A percentile compares a stretch with the other conserved stretches of the same genome.
Evolutionary conservation across 2,888 invertebrate genomes (phyloP).

Genomic region (Polydrusus tereticollis): DNA sequence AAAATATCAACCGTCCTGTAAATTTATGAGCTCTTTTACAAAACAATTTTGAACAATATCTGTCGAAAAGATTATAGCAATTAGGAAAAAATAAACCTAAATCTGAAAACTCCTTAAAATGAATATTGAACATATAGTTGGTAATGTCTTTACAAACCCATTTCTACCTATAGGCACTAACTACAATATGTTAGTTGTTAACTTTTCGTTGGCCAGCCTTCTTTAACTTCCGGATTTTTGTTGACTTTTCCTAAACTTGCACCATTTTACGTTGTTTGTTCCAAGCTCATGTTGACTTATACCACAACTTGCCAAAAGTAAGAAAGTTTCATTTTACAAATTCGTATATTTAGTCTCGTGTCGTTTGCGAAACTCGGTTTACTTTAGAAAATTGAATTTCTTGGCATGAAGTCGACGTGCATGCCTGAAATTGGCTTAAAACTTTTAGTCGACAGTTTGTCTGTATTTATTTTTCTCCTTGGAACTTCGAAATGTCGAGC

Average conservation of each 20-base stretch:
- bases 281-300: slow-evolving; percentile 39
- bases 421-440: slow-evolving; percentile 45
- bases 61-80: too few species aligned
- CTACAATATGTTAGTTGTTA: too few species aligned
- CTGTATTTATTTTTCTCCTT: slow-evolving; percentile 44
- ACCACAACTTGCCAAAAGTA: slow-evolving; percentile 34
- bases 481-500: slow-evolving; percentile 13
- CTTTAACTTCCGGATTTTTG: not conserved
- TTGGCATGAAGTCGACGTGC: slow-evolving; percentile 37
- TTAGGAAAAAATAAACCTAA: too few species aligned
- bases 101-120: too few species aligned
- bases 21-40: too few species aligned
- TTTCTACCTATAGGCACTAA: too few species aligned
- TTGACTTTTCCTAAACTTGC: slow-evolving; percentile 1
- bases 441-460: slow-evolving; percentile 47
- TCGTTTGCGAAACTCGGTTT: slow-evolving; percentile 52
- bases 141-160: too few species aligned
- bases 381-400: slow-evolving; percentile 59
- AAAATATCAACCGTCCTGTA: too few species aligned
- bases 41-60: too few species aligned
- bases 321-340: slow-evolving; percentile 48
- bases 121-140: too few species aligned
- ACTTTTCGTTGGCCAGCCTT: not conserved
- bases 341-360: slow-evolving; percentile 43
- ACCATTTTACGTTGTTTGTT: slow-evolving; percentile 24